A percentile compares a stretch with the other conserved stretches of the same genome.
These are phyloP conservation scores for Coendou prehensilis DNA, from an alignment of 2,797 vertebrate species.

Conservation along the genomic window DNA sequence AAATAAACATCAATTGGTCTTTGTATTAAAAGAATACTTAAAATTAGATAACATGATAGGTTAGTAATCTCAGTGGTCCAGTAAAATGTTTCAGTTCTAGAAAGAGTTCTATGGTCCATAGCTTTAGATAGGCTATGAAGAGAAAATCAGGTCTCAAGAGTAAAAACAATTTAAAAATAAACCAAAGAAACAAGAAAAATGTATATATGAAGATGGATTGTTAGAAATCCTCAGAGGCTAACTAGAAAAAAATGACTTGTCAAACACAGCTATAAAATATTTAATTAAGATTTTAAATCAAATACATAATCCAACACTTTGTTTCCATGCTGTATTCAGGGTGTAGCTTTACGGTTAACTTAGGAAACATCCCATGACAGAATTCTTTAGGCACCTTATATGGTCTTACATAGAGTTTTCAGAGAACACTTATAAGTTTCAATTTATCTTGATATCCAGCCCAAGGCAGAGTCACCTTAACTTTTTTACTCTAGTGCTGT, in stretches of 20 bases:
- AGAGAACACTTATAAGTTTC: neutral
- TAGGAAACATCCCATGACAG: neutral
- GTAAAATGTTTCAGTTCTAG: neutral
- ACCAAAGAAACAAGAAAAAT: neutral
- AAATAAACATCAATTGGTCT: neutral
- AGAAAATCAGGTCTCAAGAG: constrained; percentile 7
- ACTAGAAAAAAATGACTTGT: constrained; percentile 16
- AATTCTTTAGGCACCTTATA: neutral
- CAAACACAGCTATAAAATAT: neutral
- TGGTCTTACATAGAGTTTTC: neutral
- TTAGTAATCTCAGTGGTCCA: neutral
- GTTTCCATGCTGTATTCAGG: neutral
- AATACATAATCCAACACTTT: neutral
- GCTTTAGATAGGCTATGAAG: neutral
- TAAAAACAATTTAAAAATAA: constrained; percentile 30
- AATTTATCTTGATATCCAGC: neutral
- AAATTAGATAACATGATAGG: neutral
- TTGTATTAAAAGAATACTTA: neutral
- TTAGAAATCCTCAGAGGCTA: neutral
- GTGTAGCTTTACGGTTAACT: neutral
- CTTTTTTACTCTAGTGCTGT: neutral
- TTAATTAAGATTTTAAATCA: constrained; percentile 23
- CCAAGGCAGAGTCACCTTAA: constrained; percentile 16
- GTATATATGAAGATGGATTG: neutral
- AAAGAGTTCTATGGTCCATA: neutral